Base-by-base conservation (phyloP, 2,888 invertebrate genomes). In the Andrena bicolor region DNA sequence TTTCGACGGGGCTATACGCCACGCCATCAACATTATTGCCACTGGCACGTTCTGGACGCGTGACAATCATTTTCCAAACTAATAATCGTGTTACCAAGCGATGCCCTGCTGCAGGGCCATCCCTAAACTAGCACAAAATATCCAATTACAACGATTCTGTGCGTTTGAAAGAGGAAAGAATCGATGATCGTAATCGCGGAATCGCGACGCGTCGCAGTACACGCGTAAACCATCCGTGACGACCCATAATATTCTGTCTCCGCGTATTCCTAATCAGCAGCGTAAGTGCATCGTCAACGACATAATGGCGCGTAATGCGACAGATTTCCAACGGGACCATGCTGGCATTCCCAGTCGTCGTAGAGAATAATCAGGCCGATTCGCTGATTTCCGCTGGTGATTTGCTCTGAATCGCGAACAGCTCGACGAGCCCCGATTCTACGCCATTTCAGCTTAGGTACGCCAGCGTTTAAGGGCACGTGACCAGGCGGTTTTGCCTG, bases 251-350 rank as follows among this genome's bases (percentile, higher is more conserved):
- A 35, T 86, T 75, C 68, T 69, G 74, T 86, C 69, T 75, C 74
- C 64, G 61, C 70, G 75, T 74, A 85, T 76, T 74, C 80, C 86
- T 76, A 83, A 86, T 85, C 85, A 80, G 64, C n/a, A 26, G 23
- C 60, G 51, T 86, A 86, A 80, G 75, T 80, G 58, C 76, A 70
- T 79, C 70, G 77, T 76, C 84, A 86, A 86, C 86, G 80, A 84
- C 65, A 76, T 86, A 86, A 86, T 86, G 86, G 70, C 76, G 53
- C 73, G 65, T 86, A 81, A 86, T 86, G 78, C 66, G 75, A 71
- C 84, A 76, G 72, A 83, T 84, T 84, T 86, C 78, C 76, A 86
- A 16, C 64, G 73, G 69, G 66, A 65, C 61, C 65, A 64, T 72
- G 48, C 41, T 32, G 80, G 63, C 35, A 72, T 70, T 66, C 65